phyloP scores from a whole-genome alignment of 2,113 vertebrate genomes.

The Pipra filicauda region DNA sequence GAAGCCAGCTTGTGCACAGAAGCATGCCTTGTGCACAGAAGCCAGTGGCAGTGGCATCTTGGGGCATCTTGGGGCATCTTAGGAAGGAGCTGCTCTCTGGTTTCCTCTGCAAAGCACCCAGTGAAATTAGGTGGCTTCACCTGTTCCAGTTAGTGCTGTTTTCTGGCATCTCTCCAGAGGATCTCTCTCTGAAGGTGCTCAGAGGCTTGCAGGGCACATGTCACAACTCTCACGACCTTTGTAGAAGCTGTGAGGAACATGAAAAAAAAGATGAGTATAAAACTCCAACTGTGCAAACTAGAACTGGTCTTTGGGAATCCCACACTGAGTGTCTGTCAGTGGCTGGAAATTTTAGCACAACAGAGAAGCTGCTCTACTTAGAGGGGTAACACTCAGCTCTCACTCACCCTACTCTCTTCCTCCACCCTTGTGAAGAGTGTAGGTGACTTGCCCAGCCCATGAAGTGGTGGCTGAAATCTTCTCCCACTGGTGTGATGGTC shows the following conservation, averaged over 20 bases:
- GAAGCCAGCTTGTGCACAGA: not conserved
- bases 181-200: not conserved
- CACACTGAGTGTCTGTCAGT: rapidly evolving
- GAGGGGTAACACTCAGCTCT: not conserved
- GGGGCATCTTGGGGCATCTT: not conserved
- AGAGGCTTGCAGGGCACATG: not conserved
- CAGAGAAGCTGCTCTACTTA: not conserved
- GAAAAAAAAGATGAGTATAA: not conserved
- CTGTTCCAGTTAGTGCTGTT: not conserved
- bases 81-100: not conserved
- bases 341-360: not conserved
- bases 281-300: not conserved
- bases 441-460: not conserved
- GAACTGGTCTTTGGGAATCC: not conserved
- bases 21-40: not conserved
- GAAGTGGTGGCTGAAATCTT: not conserved
- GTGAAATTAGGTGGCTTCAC: not conserved
- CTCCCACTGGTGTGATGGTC: not conserved
- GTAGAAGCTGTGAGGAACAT: not conserved
- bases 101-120: not conserved
- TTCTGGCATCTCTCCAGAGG: not conserved
- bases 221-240: not conserved
- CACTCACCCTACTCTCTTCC: not conserved
- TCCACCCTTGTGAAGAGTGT: not conserved
- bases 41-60: not conserved